A percentile compares a stretch with the other conserved stretches of the same genome.
These are phyloP conservation scores for Enteromius argenteus DNA, from an alignment of 2,797 vertebrate species.

Conservation along the genomic window DNA sequence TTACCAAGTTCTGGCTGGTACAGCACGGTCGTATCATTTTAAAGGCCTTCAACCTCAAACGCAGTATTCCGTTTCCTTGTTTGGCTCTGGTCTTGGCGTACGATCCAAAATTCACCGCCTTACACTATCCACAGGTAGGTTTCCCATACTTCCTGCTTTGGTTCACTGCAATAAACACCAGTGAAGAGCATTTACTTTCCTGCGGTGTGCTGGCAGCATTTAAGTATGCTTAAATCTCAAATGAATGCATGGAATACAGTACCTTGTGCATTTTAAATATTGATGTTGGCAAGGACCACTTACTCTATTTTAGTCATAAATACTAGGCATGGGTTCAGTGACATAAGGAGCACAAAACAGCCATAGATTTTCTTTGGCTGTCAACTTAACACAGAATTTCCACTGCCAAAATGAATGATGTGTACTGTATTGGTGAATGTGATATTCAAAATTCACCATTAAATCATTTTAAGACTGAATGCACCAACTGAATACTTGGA, in stretches of 20 bases:
- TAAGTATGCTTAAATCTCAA: conserved; percentile 6
- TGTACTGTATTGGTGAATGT: conserved; percentile 2
- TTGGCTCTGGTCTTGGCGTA: conserved; percentile 65
- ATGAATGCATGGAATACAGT: conserved; percentile 35
- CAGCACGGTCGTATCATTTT: conserved; percentile 76
- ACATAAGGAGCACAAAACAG: conserved; percentile 19
- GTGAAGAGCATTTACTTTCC: conserved; percentile 28
- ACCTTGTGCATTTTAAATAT: conserved; percentile 34
- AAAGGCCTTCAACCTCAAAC: conserved; percentile 82
- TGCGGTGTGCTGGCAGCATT: conserved; percentile 15
- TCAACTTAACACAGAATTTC: not conserved
- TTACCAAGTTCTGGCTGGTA: conserved; percentile 74
- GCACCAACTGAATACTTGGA: not conserved
- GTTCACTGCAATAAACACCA: conserved; percentile 15
- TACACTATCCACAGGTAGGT: conserved; percentile 74
- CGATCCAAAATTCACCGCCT: conserved; percentile 78
- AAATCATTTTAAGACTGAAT: not conserved
- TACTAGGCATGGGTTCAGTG: not conserved
- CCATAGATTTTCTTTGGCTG: not conserved
- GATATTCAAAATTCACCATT: not conserved
- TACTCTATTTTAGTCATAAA: conserved; percentile 19
- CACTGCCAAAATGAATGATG: not conserved
- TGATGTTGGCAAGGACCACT: conserved; percentile 13
- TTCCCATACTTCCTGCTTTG: conserved; percentile 3
- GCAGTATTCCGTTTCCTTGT: conserved; percentile 78